Percentiles rank a stretch among this genome's conserved stretches.
Conservation (phyloP, 1,140 invertebrate species). For the Drosophila sp. region DNA sequence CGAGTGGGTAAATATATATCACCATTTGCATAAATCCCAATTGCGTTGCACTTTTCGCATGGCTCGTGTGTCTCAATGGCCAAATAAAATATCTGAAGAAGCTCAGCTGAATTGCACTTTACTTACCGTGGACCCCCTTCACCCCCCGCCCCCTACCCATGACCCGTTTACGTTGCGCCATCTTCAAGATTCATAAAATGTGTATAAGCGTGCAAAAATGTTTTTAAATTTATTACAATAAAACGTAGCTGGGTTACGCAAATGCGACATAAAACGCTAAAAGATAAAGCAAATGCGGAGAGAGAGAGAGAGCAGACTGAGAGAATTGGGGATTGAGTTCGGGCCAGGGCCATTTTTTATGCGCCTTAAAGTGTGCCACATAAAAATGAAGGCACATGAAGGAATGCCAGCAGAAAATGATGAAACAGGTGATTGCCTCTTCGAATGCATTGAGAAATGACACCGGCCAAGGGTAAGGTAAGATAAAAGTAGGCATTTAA, state of each 20-base stretch:
- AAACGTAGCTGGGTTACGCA: slow-evolving; percentile 74
- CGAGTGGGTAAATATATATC: slow-evolving; percentile 54
- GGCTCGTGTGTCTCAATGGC: slow-evolving; percentile 71
- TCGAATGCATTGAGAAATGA: slow-evolving; percentile 66
- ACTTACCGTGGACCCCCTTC: slow-evolving; percentile 13
- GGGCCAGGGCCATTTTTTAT: slow-evolving; percentile 68
- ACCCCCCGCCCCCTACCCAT: background rate
- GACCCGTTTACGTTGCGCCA: slow-evolving; percentile 24
- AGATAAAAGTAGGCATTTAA: slow-evolving; percentile 35
- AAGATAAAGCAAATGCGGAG: slow-evolving; percentile 63
- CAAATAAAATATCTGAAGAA: slow-evolving; percentile 74
- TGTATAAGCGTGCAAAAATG: slow-evolving; percentile 78
- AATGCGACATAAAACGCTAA: slow-evolving; percentile 80
- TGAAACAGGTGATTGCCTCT: slow-evolving; percentile 49
- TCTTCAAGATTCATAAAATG: slow-evolving; percentile 78
- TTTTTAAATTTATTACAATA: slow-evolving; percentile 81
- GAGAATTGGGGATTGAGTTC: slow-evolving; percentile 54
- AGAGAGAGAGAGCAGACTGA: background rate
- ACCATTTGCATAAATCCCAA: slow-evolving; percentile 79
- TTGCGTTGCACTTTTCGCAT: slow-evolving; percentile 74
- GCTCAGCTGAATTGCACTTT: slow-evolving; percentile 73
- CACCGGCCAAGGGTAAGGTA: slow-evolving; percentile 35
- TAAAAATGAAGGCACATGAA: slow-evolving; percentile 61
- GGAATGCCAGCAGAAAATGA: slow-evolving; percentile 26
- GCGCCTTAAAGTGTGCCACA: slow-evolving; percentile 70